Percentiles rank a stretch among this genome's conserved stretches.
These are phyloP conservation scores for Campylomormyrus numenius DNA, from an alignment of 2,113 vertebrate species.

Conservation along the genomic window DNA sequence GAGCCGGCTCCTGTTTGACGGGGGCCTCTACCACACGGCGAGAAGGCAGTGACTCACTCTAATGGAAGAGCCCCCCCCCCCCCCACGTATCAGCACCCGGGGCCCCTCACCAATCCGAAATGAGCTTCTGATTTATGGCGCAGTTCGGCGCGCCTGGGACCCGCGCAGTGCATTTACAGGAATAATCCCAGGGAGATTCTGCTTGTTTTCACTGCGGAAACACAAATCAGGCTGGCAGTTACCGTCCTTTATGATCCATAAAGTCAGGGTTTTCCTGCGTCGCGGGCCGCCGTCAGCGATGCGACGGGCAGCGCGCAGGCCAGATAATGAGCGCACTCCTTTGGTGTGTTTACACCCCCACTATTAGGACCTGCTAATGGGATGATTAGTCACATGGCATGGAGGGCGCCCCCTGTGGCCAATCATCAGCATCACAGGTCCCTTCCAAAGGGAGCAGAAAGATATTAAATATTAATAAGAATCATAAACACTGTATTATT, in stretches of 20 bases:
- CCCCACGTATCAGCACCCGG: constrained; percentile 61
- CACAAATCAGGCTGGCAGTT: constrained; percentile 41
- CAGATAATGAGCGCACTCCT: background rate
- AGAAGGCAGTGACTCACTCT: constrained; percentile 53
- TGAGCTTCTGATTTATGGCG: constrained; percentile 86
- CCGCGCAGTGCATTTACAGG: constrained; percentile 60
- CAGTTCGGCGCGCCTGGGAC: constrained; percentile 59
- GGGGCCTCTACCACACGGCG: constrained; percentile 23
- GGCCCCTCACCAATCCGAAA: constrained; percentile 72
- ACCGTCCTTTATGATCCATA: constrained; percentile 45
- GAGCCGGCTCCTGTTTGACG: constrained; percentile 26
- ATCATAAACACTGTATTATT: background rate
- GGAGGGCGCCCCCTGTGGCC: background rate
- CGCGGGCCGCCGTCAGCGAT: constrained; percentile 25
- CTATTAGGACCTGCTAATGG: background rate
- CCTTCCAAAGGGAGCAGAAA: background rate
- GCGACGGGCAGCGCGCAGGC: constrained; percentile 1
- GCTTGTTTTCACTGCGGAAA: constrained; percentile 31
- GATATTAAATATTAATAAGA: background rate
- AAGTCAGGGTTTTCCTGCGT: constrained; percentile 26
- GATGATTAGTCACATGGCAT: background rate
- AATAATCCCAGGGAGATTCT: constrained; percentile 30
- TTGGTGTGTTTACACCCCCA: background rate
- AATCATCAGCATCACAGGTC: background rate
- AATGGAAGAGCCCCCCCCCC: constrained; percentile 52